phyloP scores from a whole-genome alignment of 1,140 invertebrate species.

The Zaprionus kolodkinae region DNA sequence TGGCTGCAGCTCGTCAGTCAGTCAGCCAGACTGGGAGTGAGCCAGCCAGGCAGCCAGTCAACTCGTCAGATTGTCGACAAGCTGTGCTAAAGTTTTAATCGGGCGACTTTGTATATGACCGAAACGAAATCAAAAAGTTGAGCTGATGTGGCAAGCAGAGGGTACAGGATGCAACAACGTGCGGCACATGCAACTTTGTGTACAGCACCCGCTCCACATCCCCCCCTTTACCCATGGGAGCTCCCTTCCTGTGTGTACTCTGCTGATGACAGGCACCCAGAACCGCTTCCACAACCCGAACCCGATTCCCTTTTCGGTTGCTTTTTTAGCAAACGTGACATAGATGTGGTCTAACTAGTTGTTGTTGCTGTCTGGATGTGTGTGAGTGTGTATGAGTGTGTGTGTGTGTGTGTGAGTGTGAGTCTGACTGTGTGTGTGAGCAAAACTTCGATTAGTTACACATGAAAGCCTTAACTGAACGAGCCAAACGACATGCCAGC shows the following conservation, averaged over 20 bases:
- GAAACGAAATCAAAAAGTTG: constrained; percentile 60
- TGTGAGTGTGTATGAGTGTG: not conserved
- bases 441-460: constrained; percentile 61
- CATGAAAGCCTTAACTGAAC: constrained; percentile 51
- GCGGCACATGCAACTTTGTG: constrained; percentile 56
- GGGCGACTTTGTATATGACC: constrained; percentile 51
- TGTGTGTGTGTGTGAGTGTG: constrained; percentile 15
- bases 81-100: constrained; percentile 54
- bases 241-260: constrained; percentile 6
- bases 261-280: constrained; percentile 29
- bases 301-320: not conserved
- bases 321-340: constrained; percentile 44
- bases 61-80: constrained; percentile 21
- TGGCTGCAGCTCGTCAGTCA: constrained; percentile 11
- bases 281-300: not conserved
- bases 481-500: constrained; percentile 32
- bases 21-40: not conserved
- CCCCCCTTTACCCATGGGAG: not conserved
- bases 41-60: constrained; percentile 1
- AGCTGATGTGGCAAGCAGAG: constrained; percentile 35
- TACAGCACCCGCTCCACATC: not conserved
- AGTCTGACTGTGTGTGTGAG: constrained; percentile 23
- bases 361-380: constrained; percentile 4
- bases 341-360: constrained; percentile 18
- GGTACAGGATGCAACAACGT: constrained; percentile 40